Evolutionary conservation across 2,888 invertebrate species (phyloP), one percentile per base, ranked within the genome.

Genomic region (Tetanocera ferruginea): DNA sequence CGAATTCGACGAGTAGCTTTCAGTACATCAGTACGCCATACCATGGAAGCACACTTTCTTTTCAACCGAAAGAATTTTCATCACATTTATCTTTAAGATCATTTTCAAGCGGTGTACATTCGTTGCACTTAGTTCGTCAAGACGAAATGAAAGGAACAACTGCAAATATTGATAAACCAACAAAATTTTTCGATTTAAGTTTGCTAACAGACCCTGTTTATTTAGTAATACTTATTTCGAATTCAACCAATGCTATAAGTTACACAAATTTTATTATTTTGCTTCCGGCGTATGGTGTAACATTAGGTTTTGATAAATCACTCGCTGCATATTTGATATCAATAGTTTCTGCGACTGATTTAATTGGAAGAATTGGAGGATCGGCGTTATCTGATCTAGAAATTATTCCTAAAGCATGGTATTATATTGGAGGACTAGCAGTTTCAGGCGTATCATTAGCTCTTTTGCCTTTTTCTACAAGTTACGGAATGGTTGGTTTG

Each of bases 241-340:
- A 96, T 84, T 96, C 95, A 64, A 95, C 96, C 0, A 95, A 94
- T 80, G 96, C 96, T 0, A 95, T 96, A 71, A 95, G 96, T 79
- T 96, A 96, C 84, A 96, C 96, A 0, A 96, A 96, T 86, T 96
- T 96, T 83, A 94, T 96, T 1, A 96, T 96, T 71, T 87, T 96
- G 23, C 91, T 96, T 25, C 96, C 96, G 5, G 92, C 94, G 0
- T 96, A 95, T 85, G 96, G 96, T 0, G 88, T 92, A 6, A 91
- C 92, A 34, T 90, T 95, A 71, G 93, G 93, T 0, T 96, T 94
- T 84, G 93, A 94, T 86, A 95, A 95, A 84, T 91, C 93, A 0
- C 89, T 92, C 76, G 94, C 94, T 0, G 95, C 95, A 6, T 92
- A 94, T 82, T 88, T 96, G 31, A 88, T 96, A 9, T 96, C 96